phyloP scores from a whole-genome alignment of 2,888 invertebrate genomes.

The Brachyptera risi region DNA sequence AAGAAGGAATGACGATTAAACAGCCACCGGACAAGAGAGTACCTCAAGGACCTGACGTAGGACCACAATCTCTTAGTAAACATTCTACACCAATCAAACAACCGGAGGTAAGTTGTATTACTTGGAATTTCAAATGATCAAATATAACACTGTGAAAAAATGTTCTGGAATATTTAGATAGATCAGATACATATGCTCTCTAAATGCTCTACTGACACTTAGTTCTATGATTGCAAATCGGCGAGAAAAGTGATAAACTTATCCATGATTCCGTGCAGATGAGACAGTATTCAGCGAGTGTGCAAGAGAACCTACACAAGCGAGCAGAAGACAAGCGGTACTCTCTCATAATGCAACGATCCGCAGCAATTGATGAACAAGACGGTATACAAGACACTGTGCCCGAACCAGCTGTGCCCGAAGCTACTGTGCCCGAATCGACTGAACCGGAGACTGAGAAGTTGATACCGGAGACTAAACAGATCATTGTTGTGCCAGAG shows the following conservation, averaged over 20 bases:
- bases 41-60: too few species aligned
- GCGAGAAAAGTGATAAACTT: too few species aligned
- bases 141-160: too few species aligned
- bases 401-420: slow-evolving; percentile 30
- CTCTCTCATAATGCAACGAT: slow-evolving; percentile 25
- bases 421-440: slow-evolving; percentile 36
- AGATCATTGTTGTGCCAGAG: slow-evolving; percentile 11
- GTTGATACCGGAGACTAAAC: slow-evolving; percentile 28
- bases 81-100: slow-evolving; percentile 5
- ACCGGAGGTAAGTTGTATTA: slow-evolving; percentile 5
- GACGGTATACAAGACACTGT: slow-evolving; percentile 20
- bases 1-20: slow-evolving; percentile 9
- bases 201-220: too few species aligned
- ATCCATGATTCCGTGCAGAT: background rate
- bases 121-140: too few species aligned
- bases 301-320: slow-evolving; percentile 54
- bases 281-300: slow-evolving; percentile 40
- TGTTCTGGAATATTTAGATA: too few species aligned
- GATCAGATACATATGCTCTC: too few species aligned
- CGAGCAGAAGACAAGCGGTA: slow-evolving; percentile 38
- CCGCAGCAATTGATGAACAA: slow-evolving; percentile 14
- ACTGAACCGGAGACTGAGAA: slow-evolving; percentile 40
- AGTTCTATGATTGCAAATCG: too few species aligned
- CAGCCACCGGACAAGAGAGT: slow-evolving; percentile 12
- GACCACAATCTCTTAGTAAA: background rate